Evolutionary conservation across 2,113 vertebrate species (phyloP).

Genomic region (Spilogale gracilis): DNA sequence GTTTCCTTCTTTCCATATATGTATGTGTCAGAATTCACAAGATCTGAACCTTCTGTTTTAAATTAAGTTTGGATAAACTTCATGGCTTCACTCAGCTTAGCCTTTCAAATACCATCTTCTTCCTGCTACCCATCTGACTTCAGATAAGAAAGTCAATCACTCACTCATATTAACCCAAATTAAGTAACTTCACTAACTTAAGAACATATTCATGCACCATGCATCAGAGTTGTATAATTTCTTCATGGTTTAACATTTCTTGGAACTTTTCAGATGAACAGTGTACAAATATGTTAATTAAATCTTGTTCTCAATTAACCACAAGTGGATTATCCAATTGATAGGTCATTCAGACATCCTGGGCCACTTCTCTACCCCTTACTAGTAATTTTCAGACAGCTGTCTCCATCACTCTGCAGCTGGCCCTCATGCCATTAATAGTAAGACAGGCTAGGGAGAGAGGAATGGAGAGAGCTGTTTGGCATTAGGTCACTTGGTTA

Average conservation of each 20-base stretch:
- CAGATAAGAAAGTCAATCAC: conserved; percentile 44
- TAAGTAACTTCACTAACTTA: conserved; percentile 37
- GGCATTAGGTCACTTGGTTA: conserved; percentile 60
- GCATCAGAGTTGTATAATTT: neutral
- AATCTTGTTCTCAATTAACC: conserved; percentile 68
- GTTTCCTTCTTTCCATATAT: conserved; percentile 62
- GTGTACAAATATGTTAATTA: conserved; percentile 54
- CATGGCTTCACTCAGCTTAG: conserved; percentile 54
- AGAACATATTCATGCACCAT: neutral
- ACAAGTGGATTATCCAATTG: conserved; percentile 63
- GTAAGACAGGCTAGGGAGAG: neutral
- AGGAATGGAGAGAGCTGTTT: neutral
- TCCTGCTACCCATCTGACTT: conserved; percentile 40
- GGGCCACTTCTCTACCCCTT: neutral
- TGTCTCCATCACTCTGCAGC: conserved; percentile 35
- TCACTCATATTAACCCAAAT: neutral
- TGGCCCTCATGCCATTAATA: conserved; percentile 54
- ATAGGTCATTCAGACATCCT: conserved; percentile 38
- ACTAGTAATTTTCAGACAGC: conserved; percentile 43
- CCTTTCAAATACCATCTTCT: conserved; percentile 45
- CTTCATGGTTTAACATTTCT: conserved; percentile 58
- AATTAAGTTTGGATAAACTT: conserved; percentile 54
- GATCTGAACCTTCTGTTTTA: conserved; percentile 68
- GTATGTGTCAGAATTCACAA: conserved; percentile 62
- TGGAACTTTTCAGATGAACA: conserved; percentile 52